Base-by-base conservation (phyloP, 2,113 vertebrate genomes). In the Neomonachus schauinslandi region DNA sequence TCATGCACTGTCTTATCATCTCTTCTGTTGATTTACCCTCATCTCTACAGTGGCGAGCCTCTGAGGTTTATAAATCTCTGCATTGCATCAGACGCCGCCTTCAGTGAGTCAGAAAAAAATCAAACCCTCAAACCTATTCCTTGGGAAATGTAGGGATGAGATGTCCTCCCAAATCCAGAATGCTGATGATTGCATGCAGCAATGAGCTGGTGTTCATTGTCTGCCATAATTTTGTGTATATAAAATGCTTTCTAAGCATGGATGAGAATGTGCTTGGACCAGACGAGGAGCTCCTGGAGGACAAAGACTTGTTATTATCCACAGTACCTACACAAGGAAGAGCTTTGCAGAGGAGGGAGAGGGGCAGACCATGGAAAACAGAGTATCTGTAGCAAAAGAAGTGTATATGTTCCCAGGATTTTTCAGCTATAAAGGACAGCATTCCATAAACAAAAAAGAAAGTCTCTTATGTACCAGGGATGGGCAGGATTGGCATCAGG, bases 161-260 rank as follows among this genome's bases (percentile, higher is more conserved):
- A 22, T 8, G 28, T 81, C 15, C 16, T 59, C 36, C 57, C 13
- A 11, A 91, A 91, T 28, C 36, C 61, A 49, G 80, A 28, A 15
- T n/a, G 16, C 57, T 57, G n/a, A 11, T 28, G 9, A 13, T 19
- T 28, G 46, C 42, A 46, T 12, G 22, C 13, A 2, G 16, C 22
- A 2, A 2, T 4, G 36, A 57, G 10, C 15, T 12, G 16, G 21
- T 10, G 8, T 57, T 57, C 21, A 1, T 36, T 18, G 13, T 8
- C 42, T 36, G 69, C 80, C 2, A 0, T 16, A 1, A 49, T 22
- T 28, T 18, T 57, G 5, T 12, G 24, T 10, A 0, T 31, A 4
- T n/a, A 21, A 28, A 63, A 14, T 63, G 26, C 13, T 71, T 39
- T 81, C 21, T 39, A 76, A 55, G 46, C 46, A 0, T 13, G 4